Conservation (phyloP, 2,797 vertebrate species). For the Echiichthys vipera region DNA sequence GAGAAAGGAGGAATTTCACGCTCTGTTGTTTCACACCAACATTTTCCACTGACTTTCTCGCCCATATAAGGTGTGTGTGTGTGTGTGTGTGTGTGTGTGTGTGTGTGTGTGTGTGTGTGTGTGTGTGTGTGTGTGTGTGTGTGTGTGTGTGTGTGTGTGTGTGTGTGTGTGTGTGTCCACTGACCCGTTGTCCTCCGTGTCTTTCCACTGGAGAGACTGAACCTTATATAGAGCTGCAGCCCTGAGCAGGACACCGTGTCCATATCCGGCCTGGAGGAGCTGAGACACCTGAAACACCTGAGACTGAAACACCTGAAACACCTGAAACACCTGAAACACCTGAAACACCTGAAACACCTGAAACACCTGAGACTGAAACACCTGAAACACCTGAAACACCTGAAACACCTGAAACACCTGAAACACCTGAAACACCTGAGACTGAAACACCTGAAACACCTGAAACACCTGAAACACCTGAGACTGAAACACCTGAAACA, state of each 20-base stretch:
- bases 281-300: background rate
- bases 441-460: no score
- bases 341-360: no score
- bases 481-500: no score
- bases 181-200: constrained; percentile 45
- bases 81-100: constrained; percentile 42
- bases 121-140: constrained; percentile 20
- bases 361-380: no score
- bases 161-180: constrained; percentile 23
- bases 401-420: no score
- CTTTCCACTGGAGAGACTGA: constrained; percentile 34
- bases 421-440: no score
- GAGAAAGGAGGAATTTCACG: constrained; percentile 62
- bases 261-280: background rate
- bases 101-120: constrained; percentile 22
- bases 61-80: constrained; percentile 61
- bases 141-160: constrained; percentile 26
- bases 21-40: constrained; percentile 51
- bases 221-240: constrained; percentile 64
- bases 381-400: background rate
- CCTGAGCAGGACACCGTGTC: background rate
- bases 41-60: constrained; percentile 60
- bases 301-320: background rate
- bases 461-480: no score
- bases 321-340: background rate